Evolutionary conservation across 1,140 invertebrate species (phyloP), one percentile per base, ranked within the genome.

Genomic region (Atta colombica): DNA sequence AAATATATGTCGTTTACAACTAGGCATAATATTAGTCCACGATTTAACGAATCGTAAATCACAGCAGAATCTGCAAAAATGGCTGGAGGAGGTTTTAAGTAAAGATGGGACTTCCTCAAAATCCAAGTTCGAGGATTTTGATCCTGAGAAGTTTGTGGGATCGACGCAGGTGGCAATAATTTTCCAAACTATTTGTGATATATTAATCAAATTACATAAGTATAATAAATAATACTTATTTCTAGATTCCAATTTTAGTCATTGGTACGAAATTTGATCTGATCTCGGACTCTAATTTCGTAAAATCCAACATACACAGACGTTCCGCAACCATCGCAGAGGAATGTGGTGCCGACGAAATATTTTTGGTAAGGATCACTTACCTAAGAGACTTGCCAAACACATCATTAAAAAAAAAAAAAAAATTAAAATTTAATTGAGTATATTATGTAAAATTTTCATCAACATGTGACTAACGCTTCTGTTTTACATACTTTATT

Each of bases 11-110:
- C 89, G 1, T 87, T 77, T 10, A 72, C 81, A 91, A 82, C 7
- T 88, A 98, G 98, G 98, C 87, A 98, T 99, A 69, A 98, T 99
- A 91, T 96, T 99, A 66, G 98, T 99, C 14, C 99, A 99, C 96
- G 99, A 99, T 96, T 96, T 99, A 89, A 99, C 98, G 31, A 99
- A 99, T 94, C 96, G 98, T 91, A 99, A 99, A 95, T 99, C 98
- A 72, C 98, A 99, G 94, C 96, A 98, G 86, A 99, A 99, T 96
- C 95, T 99, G 66, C 96, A 97, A 87, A 98, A 98, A 95, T 99
- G 99, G 99, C 94, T 99, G 3, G 97, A 97, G 80, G 99, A 99
- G 96, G 97, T 99, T 65, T 95, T 99, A 53, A 98, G 97, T 94
- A 97, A 97, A 95, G 98, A 98, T 78, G 96, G 94, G 53, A 96